Evolutionary conservation across 2,888 invertebrate genomes (phyloP).

Genomic region (Coleophora deauratella): DNA sequence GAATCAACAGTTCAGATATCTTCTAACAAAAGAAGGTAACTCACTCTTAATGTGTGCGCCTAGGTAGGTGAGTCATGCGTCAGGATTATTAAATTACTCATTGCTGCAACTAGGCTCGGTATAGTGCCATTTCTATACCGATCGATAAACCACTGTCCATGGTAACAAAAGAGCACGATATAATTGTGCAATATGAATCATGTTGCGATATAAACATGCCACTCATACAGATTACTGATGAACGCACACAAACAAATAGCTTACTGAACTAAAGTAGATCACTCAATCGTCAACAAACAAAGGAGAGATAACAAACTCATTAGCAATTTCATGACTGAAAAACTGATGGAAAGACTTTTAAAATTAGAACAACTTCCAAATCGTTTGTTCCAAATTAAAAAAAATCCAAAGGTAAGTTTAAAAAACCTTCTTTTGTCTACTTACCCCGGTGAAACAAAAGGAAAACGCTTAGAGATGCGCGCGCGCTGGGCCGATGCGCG

Average conservation of each 20-base stretch:
- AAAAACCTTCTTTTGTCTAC: background rate
- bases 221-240: background rate
- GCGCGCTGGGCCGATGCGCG: conserved; percentile 9
- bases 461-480: conserved; percentile 5
- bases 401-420: too few species aligned
- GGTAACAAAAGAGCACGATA: background rate
- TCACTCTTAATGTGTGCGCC: too few species aligned
- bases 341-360: background rate
- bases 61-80: too few species aligned
- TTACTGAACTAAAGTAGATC: background rate
- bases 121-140: too few species aligned
- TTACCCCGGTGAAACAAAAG: background rate
- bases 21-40: too few species aligned
- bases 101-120: too few species aligned
- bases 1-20: too few species aligned
- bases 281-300: background rate
- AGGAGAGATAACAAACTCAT: background rate
- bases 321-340: background rate
- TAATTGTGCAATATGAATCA: background rate
- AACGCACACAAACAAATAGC: too few species aligned
- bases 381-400: too few species aligned
- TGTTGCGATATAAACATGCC: background rate
- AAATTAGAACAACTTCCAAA: too few species aligned
- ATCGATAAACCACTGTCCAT: too few species aligned
- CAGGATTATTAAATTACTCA: too few species aligned